Evolutionary conservation across 2,113 vertebrate genomes (phyloP).

Genomic region (Strix uralensis): DNA sequence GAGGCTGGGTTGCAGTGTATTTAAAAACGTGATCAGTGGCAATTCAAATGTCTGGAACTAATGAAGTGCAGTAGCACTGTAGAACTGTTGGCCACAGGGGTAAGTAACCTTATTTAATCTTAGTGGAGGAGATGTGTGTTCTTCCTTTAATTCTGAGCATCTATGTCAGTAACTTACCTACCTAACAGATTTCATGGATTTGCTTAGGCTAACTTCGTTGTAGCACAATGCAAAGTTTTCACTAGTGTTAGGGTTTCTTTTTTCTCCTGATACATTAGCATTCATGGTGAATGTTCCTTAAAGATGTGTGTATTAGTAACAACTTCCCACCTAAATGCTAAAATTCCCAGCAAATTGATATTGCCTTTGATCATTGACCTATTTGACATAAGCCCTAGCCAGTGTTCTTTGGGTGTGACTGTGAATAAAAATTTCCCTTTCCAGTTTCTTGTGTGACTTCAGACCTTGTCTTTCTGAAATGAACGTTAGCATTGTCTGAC

Average conservation of each 20-base stretch:
- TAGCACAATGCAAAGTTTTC: neutral
- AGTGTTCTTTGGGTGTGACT: neutral
- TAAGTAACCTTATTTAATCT: neutral
- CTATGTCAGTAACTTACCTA: neutral
- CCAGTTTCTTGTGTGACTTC: neutral
- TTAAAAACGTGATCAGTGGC: neutral
- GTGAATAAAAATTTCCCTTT: neutral
- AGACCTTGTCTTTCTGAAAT: neutral
- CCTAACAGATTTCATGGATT: neutral
- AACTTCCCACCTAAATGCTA: neutral
- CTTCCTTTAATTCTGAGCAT: neutral
- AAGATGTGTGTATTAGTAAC: neutral
- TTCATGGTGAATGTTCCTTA: neutral
- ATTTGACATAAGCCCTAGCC: neutral
- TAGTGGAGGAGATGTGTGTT: neutral
- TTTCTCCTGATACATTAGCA: neutral
- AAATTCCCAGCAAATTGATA: neutral
- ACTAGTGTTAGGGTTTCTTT: neutral
- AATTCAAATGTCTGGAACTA: neutral
- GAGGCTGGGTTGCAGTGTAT: neutral
- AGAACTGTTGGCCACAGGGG: neutral
- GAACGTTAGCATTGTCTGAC: accelerated
- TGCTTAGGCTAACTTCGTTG: neutral
- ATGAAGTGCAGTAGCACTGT: neutral
- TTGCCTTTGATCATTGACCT: neutral